These are phyloP conservation scores for Norana najaformis DNA, from an alignment of 2,888 invertebrate species.

Conservation along the genomic window DNA sequence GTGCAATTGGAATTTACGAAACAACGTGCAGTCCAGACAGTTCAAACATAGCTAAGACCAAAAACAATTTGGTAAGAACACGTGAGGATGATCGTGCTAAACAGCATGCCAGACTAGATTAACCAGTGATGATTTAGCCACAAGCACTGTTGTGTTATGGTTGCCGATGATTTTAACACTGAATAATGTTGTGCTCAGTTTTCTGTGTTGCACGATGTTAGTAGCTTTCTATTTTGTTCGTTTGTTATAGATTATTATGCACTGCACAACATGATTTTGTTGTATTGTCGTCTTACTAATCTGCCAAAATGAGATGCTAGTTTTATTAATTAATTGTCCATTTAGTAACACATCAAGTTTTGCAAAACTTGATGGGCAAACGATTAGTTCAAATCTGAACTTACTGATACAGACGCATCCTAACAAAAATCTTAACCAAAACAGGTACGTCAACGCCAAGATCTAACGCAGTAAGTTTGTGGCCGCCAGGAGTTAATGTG, in stretches of 20 bases:
- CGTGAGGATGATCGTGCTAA: not conserved
- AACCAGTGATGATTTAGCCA: not conserved
- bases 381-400: too few species aligned
- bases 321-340: not conserved
- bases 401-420: too few species aligned
- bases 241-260: not conserved
- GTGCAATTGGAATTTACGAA: constrained; percentile 96
- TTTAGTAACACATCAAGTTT: not conserved
- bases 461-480: too few species aligned
- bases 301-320: not conserved
- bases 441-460: too few species aligned
- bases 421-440: too few species aligned
- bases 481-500: too few species aligned
- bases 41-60: constrained; percentile 24
- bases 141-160: not conserved
- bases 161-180: not conserved
- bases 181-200: not conserved
- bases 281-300: not conserved
- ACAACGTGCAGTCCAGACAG: constrained; percentile 79
- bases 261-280: not conserved
- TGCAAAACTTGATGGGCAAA: not conserved
- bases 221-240: not conserved
- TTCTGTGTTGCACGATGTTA: not conserved
- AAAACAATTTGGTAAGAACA: not conserved
- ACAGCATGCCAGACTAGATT: not conserved